A percentile compares a stretch with the other conserved stretches of the same genome.
These are phyloP conservation scores for Montipora capricornis DNA, from an alignment of 64 coral and sea anemone genomes.

Conservation along the genomic window DNA sequence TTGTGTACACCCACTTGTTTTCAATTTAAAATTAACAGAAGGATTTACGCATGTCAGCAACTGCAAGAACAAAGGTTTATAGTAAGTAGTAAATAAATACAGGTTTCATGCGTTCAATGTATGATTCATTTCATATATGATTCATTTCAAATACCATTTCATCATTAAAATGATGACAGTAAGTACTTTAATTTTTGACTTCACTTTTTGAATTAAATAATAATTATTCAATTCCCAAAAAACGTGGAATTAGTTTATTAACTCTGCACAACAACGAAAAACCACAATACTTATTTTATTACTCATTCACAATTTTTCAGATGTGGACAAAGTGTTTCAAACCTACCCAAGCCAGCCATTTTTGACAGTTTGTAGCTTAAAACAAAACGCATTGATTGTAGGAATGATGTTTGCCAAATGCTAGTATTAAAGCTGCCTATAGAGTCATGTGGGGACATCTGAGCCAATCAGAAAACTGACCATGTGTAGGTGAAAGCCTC, in stretches of 20 bases:
- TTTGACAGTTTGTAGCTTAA: too few relatives aligned
- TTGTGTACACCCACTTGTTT: neutral
- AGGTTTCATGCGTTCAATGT: neutral
- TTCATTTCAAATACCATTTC: too few relatives aligned
- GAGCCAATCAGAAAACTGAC: neutral
- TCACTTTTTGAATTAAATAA: too few relatives aligned
- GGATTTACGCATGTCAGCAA: conserved; percentile 37
- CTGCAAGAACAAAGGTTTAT: neutral
- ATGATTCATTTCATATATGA: too few relatives aligned
- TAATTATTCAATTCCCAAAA: too few relatives aligned
- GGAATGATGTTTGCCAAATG: neutral
- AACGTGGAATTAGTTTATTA: too few relatives aligned
- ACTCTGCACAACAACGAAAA: too few relatives aligned
- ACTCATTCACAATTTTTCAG: too few relatives aligned
- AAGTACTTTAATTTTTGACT: neutral
- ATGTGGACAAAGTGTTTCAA: too few relatives aligned
- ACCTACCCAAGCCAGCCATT: too few relatives aligned
- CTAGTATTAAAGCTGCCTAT: neutral
- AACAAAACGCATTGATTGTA: too few relatives aligned
- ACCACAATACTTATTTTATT: too few relatives aligned
- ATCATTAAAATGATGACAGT: neutral
- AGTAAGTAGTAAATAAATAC: neutral
- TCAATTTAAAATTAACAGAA: neutral
- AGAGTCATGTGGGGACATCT: neutral
- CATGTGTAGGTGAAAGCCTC: neutral